Evolutionary conservation across 2,888 invertebrate genomes (phyloP), one percentile per base, ranked within the genome.

Genomic region (Empis stercorea): DNA sequence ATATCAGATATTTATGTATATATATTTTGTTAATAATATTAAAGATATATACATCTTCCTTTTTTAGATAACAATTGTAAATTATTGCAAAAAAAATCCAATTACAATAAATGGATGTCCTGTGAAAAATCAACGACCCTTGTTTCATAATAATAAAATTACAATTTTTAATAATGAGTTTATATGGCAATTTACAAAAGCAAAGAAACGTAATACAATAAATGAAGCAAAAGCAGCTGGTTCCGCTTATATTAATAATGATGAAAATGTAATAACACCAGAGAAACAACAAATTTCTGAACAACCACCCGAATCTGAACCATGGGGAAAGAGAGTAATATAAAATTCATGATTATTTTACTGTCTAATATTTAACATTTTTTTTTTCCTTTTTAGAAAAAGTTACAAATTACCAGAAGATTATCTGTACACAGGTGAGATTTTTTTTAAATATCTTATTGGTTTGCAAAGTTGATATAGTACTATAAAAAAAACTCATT

Each of bases 231-330:
- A n/a, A n/a, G 34, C 27, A 13, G 32, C 23, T 10, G 23, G 6
- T 40, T n/a, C 30, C 14, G 15, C 7, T 13, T 6, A 13, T 1
- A 50, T 49, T 11, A 46, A 30, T 7, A 43, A 16, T n/a, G 46
- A 48, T 15, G 39, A 6, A 4, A 45, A 44, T 11, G 44, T 56
- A 7, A 46, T 53, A 50, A 54, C 64, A 36, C 54, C 54, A 10
- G 16, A 49, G 38, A 55, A 57, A 42, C 43, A 48, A 44, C 34
- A 48, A 4, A 3, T 56, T 57, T 44, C 54, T 4, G 53, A 57
- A 45, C 63, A 60, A 32, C 55, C 62, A 1, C 54, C 66, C 3
- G 61, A 59, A 40, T 66, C 66, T 9, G 62, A 62, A 45, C 67
- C 67, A 11, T 40, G 40, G 40, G 27, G 11, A 40, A 27, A 9